These are phyloP conservation scores for Nudaria mundana DNA, from an alignment of 2,888 invertebrate species.

Conservation along the genomic window DNA sequence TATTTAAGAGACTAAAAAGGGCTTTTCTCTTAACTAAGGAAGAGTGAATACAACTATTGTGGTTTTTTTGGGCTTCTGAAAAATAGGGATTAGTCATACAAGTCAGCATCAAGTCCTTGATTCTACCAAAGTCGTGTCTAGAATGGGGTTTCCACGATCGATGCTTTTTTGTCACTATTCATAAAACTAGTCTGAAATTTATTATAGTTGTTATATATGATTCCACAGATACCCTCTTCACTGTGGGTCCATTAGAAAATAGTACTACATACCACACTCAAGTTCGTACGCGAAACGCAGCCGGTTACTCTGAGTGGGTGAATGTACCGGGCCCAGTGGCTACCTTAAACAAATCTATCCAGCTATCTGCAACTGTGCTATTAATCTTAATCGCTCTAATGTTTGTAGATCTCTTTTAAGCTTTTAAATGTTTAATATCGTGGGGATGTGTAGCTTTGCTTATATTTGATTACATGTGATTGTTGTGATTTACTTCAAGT, in stretches of 20 bases:
- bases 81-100: no score
- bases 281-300: slow-evolving; percentile 59
- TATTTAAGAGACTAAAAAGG: no score
- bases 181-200: no score
- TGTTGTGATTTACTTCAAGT: background rate
- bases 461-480: background rate
- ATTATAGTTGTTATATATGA: no score
- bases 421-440: slow-evolving; percentile 13
- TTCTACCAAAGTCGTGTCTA: no score
- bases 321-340: slow-evolving; percentile 34
- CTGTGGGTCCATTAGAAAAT: slow-evolving; percentile 53
- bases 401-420: slow-evolving; percentile 31
- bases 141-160: no score
- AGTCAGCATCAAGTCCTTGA: no score
- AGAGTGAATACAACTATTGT: no score
- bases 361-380: slow-evolving; percentile 16
- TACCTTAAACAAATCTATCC: slow-evolving; percentile 38
- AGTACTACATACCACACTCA: slow-evolving; percentile 56
- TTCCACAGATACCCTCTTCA: slow-evolving; percentile 51
- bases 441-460: slow-evolving; percentile 25
- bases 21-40: no score
- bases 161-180: no score
- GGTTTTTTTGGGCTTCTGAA: no score
- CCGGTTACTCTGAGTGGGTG: slow-evolving; percentile 66
- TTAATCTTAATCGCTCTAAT: slow-evolving; percentile 37